A percentile compares a stretch with the other conserved stretches of the same genome.
phyloP scores from a whole-genome alignment of 2,797 vertebrate species.

The Sebastes dallii region DNA sequence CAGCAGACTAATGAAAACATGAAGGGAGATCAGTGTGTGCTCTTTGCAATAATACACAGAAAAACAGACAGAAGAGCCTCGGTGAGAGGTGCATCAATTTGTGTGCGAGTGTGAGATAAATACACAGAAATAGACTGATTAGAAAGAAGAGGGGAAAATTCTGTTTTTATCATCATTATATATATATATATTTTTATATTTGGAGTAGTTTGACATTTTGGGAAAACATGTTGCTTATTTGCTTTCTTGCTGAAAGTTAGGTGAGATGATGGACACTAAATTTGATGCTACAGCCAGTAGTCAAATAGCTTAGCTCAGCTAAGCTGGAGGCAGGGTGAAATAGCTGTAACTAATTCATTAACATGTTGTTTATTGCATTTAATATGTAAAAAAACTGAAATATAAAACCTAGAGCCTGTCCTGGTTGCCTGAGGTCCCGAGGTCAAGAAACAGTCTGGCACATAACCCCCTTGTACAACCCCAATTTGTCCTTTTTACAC shows the following conservation, averaged over 20 bases:
- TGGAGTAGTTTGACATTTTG: not conserved
- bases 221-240: not conserved
- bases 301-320: not conserved
- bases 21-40: constrained; percentile 47
- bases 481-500: not conserved
- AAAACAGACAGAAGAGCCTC: constrained; percentile 33
- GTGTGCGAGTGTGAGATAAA: not conserved
- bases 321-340: not conserved
- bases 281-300: not conserved
- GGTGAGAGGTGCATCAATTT: constrained; percentile 20
- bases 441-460: not conserved
- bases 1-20: constrained; percentile 64
- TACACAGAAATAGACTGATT: not conserved
- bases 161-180: not conserved
- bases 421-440: not conserved
- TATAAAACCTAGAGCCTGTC: not conserved
- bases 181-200: not conserved
- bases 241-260: not conserved
- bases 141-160: not conserved
- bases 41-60: constrained; percentile 45
- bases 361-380: not conserved
- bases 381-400: not conserved
- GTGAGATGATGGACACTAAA: not conserved
- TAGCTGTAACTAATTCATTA: not conserved
- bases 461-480: not conserved